These are phyloP conservation scores for Lobophora halterata DNA, from an alignment of 2,888 invertebrate species.

Conservation along the genomic window DNA sequence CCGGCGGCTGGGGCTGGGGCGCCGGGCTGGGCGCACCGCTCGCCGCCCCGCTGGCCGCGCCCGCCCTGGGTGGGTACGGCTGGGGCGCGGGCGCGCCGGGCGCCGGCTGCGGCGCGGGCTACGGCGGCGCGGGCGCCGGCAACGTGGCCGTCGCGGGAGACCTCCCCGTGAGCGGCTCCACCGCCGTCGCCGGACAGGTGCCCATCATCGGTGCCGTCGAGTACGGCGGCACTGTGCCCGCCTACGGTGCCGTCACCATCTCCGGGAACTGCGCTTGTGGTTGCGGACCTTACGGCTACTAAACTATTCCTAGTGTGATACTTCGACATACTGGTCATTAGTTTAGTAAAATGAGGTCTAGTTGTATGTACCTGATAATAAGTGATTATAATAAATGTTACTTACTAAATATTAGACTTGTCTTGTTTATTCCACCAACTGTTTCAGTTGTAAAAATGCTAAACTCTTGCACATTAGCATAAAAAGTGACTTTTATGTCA, in stretches of 20 bases:
- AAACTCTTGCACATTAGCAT: too few species aligned
- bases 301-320: not conserved
- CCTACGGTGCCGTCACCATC: conserved; percentile 32
- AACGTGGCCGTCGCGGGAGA: conserved; percentile 37
- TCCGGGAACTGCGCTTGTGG: conserved; percentile 29
- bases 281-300: conserved; percentile 8
- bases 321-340: not conserved
- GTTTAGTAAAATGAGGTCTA: too few species aligned
- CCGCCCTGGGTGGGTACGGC: not conserved
- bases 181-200: conserved; percentile 33
- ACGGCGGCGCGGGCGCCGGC: conserved; percentile 32
- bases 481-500: too few species aligned
- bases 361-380: too few species aligned
- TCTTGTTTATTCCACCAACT: too few species aligned
- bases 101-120: too few species aligned
- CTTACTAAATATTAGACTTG: too few species aligned
- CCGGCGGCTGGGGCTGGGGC: too few species aligned
- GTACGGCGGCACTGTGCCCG: conserved; percentile 28
- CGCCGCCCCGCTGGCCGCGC: not conserved
- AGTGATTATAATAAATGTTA: too few species aligned
- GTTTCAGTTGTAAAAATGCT: too few species aligned
- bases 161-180: conserved; percentile 37
- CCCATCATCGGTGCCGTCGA: conserved; percentile 34
- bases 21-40: too few species aligned
- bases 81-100: not conserved